phyloP scores from a whole-genome alignment of 2,888 invertebrate genomes.

The Melinopterus prodromus region DNA sequence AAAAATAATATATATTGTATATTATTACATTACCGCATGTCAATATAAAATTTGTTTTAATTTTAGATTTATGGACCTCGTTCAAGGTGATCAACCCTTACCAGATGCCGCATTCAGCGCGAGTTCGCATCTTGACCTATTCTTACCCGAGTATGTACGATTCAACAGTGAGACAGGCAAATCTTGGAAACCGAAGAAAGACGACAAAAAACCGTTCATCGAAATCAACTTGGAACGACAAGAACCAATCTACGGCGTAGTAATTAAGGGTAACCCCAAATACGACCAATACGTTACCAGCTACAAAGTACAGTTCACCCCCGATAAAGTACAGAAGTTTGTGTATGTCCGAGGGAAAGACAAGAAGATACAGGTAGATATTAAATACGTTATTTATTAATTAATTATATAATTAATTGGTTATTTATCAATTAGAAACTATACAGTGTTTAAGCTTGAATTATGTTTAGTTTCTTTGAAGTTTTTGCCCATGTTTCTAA shows the following conservation, averaged over 20 bases:
- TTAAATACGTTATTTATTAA: not conserved
- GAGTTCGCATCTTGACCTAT: slow-evolving; percentile 64
- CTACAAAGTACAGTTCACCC: slow-evolving; percentile 76
- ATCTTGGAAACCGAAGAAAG: slow-evolving; percentile 74
- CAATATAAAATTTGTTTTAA: slow-evolving; percentile 25
- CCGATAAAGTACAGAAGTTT: slow-evolving; percentile 63
- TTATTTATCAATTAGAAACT: too few relatives aligned
- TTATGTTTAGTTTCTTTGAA: too few relatives aligned
- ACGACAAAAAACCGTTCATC: slow-evolving; percentile 73
- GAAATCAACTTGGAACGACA: slow-evolving; percentile 67
- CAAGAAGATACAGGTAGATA: slow-evolving; percentile 54
- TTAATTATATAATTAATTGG: too few relatives aligned
- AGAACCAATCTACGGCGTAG: slow-evolving; percentile 78
- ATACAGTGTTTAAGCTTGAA: too few relatives aligned
- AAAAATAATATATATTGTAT: too few relatives aligned
- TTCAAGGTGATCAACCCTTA: slow-evolving; percentile 62
- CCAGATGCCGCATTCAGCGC: slow-evolving; percentile 67
- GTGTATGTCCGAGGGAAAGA: slow-evolving; percentile 31
- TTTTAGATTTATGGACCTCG: slow-evolving; percentile 56
- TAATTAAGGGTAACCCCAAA: slow-evolving; percentile 74
- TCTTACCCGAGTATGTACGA: slow-evolving; percentile 65
- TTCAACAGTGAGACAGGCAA: slow-evolving; percentile 62
- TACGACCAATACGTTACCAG: slow-evolving; percentile 80
- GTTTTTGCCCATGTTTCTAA: too few relatives aligned
- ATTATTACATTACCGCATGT: slow-evolving; percentile 38